Conservation (phyloP, 2,113 vertebrate species). For the Trichomycterus rosablanca region DNA sequence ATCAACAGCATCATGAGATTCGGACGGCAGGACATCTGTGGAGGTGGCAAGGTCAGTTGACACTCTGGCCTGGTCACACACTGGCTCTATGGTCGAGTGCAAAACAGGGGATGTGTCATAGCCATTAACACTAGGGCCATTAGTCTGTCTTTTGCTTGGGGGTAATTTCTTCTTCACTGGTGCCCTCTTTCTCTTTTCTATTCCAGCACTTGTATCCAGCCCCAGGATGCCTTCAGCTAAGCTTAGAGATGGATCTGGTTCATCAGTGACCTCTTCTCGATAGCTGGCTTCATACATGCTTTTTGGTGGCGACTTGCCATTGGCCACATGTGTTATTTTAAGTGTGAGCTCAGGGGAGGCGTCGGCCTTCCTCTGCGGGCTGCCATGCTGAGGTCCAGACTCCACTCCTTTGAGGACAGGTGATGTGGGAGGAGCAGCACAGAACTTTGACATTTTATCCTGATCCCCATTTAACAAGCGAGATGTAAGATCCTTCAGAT, state of each 20-base stretch:
- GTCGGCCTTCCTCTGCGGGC: slow-evolving; percentile 71
- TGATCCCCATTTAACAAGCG: slow-evolving; percentile 86
- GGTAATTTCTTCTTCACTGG: slow-evolving; percentile 72
- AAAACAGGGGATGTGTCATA: slow-evolving; percentile 9
- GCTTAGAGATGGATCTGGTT: slow-evolving; percentile 43
- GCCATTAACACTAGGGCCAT: not conserved
- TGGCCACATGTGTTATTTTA: slow-evolving; percentile 85
- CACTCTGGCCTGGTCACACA: not conserved
- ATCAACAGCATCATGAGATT: slow-evolving; percentile 4
- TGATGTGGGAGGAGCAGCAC: slow-evolving; percentile 63
- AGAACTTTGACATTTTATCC: slow-evolving; percentile 73
- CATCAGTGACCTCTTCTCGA: slow-evolving; percentile 69
- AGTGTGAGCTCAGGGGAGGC: slow-evolving; percentile 81
- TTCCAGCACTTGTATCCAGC: slow-evolving; percentile 50
- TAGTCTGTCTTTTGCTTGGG: slow-evolving; percentile 43
- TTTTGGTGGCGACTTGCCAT: slow-evolving; percentile 65
- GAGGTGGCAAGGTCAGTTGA: slow-evolving; percentile 14
- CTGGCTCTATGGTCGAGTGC: not conserved
- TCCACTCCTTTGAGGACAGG: slow-evolving; percentile 74
- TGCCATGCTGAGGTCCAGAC: slow-evolving; percentile 70
- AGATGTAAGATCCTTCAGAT: slow-evolving; percentile 88
- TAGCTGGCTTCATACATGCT: slow-evolving; percentile 76
- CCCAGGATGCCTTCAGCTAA: slow-evolving; percentile 44
- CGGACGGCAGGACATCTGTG: not conserved
- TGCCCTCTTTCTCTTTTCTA: slow-evolving; percentile 69